These are phyloP conservation scores for Axinella damicornis DNA, from an alignment of 37 sponge, comb jelly and placozoan species.

Conservation along the genomic window DNA sequence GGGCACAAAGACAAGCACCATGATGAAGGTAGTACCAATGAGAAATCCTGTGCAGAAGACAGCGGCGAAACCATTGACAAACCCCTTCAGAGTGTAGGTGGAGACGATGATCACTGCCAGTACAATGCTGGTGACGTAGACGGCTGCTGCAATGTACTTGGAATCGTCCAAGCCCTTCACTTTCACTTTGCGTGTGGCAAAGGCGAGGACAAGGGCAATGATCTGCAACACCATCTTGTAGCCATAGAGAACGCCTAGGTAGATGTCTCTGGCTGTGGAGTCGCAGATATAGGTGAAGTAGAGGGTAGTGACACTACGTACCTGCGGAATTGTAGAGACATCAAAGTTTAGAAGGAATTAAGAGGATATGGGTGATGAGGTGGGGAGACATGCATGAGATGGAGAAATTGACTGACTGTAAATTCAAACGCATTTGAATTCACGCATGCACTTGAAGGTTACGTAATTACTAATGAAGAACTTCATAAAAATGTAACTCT, in stretches of 20 bases:
- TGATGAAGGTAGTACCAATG: not conserved
- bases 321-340: not conserved
- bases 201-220: slow-evolving; percentile 30
- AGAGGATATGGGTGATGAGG: too few species aligned
- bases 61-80: not conserved
- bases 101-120: not conserved
- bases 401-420: too few species aligned
- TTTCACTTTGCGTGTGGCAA: slow-evolving; percentile 40
- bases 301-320: too few species aligned
- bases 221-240: slow-evolving; percentile 9
- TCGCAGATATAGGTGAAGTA: slow-evolving; percentile 10
- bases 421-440: too few species aligned
- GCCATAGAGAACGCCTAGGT: slow-evolving; percentile 1
- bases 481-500: too few species aligned
- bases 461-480: too few species aligned
- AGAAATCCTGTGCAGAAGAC: not conserved
- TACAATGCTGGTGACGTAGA: slow-evolving; percentile 15
- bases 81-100: not conserved
- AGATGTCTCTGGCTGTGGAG: not conserved
- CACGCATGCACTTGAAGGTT: too few species aligned
- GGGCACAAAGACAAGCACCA: not conserved
- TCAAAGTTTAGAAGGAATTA: too few species aligned
- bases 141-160: slow-evolving; percentile 33
- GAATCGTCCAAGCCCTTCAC: slow-evolving; percentile 45
- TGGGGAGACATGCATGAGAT: too few species aligned